These are phyloP conservation scores for Drosophila santomea DNA, from an alignment of 1,140 invertebrate genomes.

Conservation along the genomic window DNA sequence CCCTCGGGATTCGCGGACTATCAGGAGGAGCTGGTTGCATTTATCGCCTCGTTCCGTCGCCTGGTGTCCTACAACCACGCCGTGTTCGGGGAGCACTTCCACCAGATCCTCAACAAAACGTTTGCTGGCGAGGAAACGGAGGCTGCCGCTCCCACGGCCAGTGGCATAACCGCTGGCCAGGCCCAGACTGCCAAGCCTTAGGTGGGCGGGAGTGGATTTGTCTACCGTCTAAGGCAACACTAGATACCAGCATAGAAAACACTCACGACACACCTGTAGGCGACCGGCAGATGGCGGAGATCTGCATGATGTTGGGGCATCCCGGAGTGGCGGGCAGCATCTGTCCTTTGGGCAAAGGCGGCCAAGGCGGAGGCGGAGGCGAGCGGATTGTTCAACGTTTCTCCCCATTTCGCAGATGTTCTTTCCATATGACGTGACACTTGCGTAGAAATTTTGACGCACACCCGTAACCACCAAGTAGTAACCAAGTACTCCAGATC, in stretches of 20 bases:
- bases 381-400: conserved; percentile 5
- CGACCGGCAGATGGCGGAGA: conserved; percentile 1
- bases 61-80: conserved; percentile 81
- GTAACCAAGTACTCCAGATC: background rate
- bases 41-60: conserved; percentile 75
- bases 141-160: background rate
- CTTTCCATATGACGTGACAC: conserved; percentile 11
- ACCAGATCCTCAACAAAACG: conserved; percentile 47
- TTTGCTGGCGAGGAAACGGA: background rate
- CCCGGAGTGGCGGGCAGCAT: background rate
- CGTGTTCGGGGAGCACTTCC: conserved; percentile 81
- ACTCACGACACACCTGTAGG: conserved; percentile 7
- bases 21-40: conserved; percentile 71
- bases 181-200: conserved; percentile 65
- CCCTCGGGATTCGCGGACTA: conserved; percentile 75
- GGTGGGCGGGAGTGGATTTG: background rate
- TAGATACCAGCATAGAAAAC: conserved; percentile 14
- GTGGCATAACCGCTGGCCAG: conserved; percentile 8
- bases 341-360: background rate
- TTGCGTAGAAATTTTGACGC: conserved; percentile 15
- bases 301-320: background rate
- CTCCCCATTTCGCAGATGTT: conserved; percentile 2
- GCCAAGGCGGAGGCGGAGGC: background rate
- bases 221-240: background rate
- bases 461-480: conserved; percentile 16